phyloP scores from a whole-genome alignment of 2,797 vertebrate species.

The Falco berigora region DNA sequence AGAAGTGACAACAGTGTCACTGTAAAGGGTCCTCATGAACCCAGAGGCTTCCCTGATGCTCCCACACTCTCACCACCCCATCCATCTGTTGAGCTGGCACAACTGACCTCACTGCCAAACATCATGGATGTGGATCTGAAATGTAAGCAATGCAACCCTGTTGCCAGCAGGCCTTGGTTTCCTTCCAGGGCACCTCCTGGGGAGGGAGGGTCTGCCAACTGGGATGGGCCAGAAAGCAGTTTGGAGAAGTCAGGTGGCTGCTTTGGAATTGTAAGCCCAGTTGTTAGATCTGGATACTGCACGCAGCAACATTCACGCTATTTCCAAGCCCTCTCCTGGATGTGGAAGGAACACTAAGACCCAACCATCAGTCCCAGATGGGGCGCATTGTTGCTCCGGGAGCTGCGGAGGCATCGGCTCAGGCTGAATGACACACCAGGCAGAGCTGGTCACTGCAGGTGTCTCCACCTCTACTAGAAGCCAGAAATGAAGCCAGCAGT shows the following conservation, averaged over 20 bases:
- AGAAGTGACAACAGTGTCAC: not conserved
- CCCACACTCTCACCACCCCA: not conserved
- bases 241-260: not conserved
- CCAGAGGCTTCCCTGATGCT: not conserved
- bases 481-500: not conserved
- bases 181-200: not conserved
- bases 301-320: not conserved
- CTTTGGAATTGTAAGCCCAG: not conserved
- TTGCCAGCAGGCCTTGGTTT: not conserved
- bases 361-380: not conserved
- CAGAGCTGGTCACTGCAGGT: not conserved
- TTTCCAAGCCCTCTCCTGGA: not conserved
- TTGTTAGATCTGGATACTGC: not conserved
- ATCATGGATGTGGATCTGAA: accelerated
- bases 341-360: not conserved
- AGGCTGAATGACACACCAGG: not conserved
- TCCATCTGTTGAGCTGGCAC: not conserved
- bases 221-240: not conserved
- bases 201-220: not conserved
- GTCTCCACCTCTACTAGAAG: not conserved
- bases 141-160: not conserved
- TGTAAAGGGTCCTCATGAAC: not conserved
- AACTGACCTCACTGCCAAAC: not conserved
- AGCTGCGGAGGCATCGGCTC: accelerated
- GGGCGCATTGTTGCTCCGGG: not conserved